A percentile compares a stretch with the other conserved stretches of the same genome.
phyloP scores from a whole-genome alignment of 2,113 vertebrate species.

The Apus apus region DNA sequence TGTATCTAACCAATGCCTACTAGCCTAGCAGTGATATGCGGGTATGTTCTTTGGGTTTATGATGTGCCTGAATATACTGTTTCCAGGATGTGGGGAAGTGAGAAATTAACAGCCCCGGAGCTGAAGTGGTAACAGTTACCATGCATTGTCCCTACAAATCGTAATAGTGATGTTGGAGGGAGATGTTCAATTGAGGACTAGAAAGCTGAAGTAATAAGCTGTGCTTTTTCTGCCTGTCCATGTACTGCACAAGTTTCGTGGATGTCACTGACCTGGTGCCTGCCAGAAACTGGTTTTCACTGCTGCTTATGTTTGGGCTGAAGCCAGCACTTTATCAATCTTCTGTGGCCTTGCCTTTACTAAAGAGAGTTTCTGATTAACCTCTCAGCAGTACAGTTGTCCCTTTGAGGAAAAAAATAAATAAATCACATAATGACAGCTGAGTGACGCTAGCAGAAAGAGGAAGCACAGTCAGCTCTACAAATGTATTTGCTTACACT shows the following conservation, averaged over 20 bases:
- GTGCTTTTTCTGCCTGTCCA: neutral
- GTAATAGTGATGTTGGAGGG: neutral
- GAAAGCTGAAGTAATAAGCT: neutral
- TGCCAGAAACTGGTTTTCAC: neutral
- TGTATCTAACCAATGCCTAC: neutral
- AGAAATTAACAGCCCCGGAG: neutral
- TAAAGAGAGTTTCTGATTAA: constrained; percentile 47
- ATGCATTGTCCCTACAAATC: neutral
- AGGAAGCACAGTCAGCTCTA: neutral
- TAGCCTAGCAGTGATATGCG: neutral
- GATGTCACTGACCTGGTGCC: neutral
- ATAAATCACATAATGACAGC: neutral
- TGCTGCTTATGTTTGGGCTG: neutral
- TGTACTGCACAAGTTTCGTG: neutral
- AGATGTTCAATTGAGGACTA: neutral
- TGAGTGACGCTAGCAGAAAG: neutral
- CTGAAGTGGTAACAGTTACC: neutral
- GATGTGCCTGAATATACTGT: neutral
- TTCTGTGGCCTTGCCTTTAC: constrained; percentile 44
- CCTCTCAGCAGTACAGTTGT: neutral
- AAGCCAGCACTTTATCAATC: constrained; percentile 3
- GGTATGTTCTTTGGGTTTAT: neutral
- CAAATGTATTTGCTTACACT: neutral
- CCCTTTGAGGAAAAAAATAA: neutral
- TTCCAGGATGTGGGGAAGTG: neutral